Percentiles rank a stretch among this genome's conserved stretches.
Evolutionary conservation across 2,797 vertebrate genomes (phyloP).

Genomic region (Liasis olivaceus): DNA sequence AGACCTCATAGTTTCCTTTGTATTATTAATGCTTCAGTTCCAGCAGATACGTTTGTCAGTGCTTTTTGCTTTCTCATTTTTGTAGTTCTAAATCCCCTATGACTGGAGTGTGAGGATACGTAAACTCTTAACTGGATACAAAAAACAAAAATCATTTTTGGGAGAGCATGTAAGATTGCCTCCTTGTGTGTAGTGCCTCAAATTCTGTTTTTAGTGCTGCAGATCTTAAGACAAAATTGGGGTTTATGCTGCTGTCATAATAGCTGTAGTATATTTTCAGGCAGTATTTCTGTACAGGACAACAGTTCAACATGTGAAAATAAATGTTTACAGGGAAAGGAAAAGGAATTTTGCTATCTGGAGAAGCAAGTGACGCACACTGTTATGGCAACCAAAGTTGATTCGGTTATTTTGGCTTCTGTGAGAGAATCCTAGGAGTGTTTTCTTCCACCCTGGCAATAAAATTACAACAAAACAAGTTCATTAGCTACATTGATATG

Average conservation of each 20-base stretch:
- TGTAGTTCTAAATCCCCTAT: neutral
- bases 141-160: neutral
- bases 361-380: too few species aligned
- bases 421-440: neutral
- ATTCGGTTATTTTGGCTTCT: neutral
- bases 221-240: neutral
- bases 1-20: neutral
- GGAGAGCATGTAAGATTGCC: conserved; percentile 49
- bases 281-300: too few species aligned
- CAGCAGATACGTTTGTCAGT: neutral
- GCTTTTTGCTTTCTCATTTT: too few species aligned
- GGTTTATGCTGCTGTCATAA: neutral
- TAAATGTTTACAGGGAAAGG: too few species aligned
- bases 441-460: neutral
- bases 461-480: neutral
- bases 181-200: conserved; percentile 40
- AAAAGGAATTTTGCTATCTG: too few species aligned
- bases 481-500: neutral
- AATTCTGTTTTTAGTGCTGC: neutral
- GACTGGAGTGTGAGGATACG: too few species aligned
- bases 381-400: too few species aligned
- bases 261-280: too few species aligned
- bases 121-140: too few species aligned
- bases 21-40: neutral
- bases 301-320: too few species aligned